These are phyloP conservation scores for Entosphenus tridentatus DNA, from an alignment of 2,113 vertebrate species.

Conservation along the genomic window DNA sequence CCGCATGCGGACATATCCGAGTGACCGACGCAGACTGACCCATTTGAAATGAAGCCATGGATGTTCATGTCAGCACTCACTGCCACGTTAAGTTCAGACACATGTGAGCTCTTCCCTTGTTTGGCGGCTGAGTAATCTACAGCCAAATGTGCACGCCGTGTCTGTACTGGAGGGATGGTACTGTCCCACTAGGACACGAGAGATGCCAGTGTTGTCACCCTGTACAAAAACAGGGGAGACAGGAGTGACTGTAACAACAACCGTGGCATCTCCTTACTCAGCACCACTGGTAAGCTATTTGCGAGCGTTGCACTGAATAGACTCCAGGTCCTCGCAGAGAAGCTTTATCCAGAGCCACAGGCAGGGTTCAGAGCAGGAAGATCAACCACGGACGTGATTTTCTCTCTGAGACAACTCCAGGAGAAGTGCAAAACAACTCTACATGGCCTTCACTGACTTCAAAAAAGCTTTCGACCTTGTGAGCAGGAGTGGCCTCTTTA, in stretches of 20 bases:
- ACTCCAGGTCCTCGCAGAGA: background rate
- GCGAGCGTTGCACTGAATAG: background rate
- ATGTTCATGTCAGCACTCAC: no score
- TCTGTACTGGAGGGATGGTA: slow-evolving; percentile 5
- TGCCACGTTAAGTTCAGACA: no score
- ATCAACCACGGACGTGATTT: background rate
- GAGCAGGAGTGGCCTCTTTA: background rate
- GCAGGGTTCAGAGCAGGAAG: slow-evolving; percentile 1
- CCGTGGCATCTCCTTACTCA: background rate
- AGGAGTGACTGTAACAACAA: slow-evolving; percentile 7
- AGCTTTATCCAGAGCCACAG: background rate
- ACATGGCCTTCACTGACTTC: slow-evolving; percentile 8
- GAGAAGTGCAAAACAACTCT: background rate
- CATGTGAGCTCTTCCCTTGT: no score
- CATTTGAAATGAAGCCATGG: no score
- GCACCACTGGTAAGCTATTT: background rate
- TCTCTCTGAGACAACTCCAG: background rate
- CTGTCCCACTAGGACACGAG: slow-evolving; percentile 1
- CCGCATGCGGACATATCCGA: no score
- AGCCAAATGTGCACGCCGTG: background rate
- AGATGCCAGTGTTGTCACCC: slow-evolving; percentile 7
- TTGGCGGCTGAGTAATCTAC: no score
- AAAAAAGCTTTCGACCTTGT: slow-evolving; percentile 8
- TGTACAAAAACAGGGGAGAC: slow-evolving; percentile 8
- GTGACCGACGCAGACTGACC: no score